Percentiles rank a stretch among this genome's conserved stretches.
Conservation (phyloP, 2,113 vertebrate species). For the Cryptotis parvus region DNA sequence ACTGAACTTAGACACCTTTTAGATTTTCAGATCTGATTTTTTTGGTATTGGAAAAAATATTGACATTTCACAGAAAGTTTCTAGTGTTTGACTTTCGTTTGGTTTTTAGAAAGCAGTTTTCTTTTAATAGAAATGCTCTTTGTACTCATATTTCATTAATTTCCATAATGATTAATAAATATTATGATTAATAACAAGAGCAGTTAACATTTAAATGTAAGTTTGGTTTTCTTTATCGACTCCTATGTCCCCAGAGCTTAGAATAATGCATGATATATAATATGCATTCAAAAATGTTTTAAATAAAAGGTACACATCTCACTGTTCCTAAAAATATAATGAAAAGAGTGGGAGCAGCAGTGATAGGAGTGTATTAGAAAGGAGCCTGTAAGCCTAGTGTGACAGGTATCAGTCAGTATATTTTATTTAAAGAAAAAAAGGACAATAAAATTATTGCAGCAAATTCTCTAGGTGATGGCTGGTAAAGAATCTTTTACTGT, state of each 20-base stretch:
- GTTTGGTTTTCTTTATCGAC: not conserved
- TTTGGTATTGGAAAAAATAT: conserved; percentile 27
- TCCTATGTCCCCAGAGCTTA: not conserved
- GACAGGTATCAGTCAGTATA: not conserved
- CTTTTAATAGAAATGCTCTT: not conserved
- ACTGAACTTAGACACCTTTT: not conserved
- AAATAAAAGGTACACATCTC: not conserved
- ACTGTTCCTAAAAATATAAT: not conserved
- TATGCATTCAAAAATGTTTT: not conserved
- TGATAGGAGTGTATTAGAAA: not conserved
- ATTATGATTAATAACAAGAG: not conserved
- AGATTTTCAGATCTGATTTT: conserved; percentile 12
- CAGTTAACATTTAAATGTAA: not conserved
- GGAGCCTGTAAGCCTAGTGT: not conserved
- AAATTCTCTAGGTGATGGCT: not conserved
- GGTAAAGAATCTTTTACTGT: not conserved
- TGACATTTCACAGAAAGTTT: conserved; percentile 4
- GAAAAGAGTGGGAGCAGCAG: not conserved
- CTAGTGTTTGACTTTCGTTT: conserved; percentile 5
- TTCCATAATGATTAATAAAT: not conserved
- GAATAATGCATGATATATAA: not conserved
- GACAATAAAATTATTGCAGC: not conserved
- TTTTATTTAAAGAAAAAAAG: not conserved
- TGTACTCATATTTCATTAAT: not conserved
- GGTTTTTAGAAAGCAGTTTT: conserved; percentile 5